Evolutionary conservation across 2,888 invertebrate species (phyloP).

Genomic region (Eupithecia vulgata): DNA sequence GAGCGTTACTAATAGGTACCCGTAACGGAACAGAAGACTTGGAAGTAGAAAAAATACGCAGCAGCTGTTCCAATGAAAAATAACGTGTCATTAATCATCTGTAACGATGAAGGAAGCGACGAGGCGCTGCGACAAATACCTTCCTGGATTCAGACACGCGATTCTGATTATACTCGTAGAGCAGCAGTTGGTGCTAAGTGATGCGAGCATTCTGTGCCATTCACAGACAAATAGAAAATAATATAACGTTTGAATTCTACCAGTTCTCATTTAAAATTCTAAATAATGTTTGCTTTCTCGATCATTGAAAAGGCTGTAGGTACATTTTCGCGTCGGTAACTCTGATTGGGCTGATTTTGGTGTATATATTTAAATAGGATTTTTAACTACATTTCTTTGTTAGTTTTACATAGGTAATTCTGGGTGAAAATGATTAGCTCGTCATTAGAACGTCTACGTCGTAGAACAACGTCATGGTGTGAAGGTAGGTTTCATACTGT

Average conservation of each 20-base stretch:
- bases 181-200: slow-evolving; percentile 2
- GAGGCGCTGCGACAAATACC: slow-evolving; percentile 75
- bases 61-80: slow-evolving; percentile 81
- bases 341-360: neutral
- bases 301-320: neutral
- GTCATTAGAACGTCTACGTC: too few relatives aligned
- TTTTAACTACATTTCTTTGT: too few relatives aligned
- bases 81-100: slow-evolving; percentile 79
- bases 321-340: too few relatives aligned
- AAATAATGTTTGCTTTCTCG: neutral
- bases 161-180: neutral
- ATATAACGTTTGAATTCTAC: neutral
- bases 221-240: neutral
- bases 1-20: slow-evolving; percentile 76
- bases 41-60: slow-evolving; percentile 76
- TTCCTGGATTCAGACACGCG: slow-evolving; percentile 54
- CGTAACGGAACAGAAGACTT: slow-evolving; percentile 75
- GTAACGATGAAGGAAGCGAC: slow-evolving; percentile 71
- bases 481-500: too few relatives aligned
- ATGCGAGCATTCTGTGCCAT: slow-evolving; percentile 2
- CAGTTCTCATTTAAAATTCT: neutral
- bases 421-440: too few relatives aligned
- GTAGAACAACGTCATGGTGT: too few relatives aligned
- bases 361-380: neutral
- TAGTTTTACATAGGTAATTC: too few relatives aligned